These are phyloP conservation scores for Carassius auratus DNA, from an alignment of 2,113 vertebrate genomes.

Conservation along the genomic window DNA sequence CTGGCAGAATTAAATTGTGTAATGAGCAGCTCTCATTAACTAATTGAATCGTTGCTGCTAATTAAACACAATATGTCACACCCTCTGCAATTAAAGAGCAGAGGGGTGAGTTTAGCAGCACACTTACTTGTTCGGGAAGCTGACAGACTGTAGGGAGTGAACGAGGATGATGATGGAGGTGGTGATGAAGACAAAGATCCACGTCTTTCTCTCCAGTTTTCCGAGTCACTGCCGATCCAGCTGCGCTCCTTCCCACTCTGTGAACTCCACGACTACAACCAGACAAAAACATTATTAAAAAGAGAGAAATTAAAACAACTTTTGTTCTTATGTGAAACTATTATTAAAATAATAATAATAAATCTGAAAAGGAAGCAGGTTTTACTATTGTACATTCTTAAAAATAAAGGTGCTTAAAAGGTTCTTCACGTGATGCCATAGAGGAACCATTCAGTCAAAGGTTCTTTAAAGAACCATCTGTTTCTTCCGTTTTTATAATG, in stretches of 20 bases:
- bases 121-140: slow-evolving; percentile 61
- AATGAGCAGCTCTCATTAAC: not conserved
- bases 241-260: slow-evolving; percentile 63
- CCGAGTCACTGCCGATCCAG: slow-evolving; percentile 72
- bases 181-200: slow-evolving; percentile 67
- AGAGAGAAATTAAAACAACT: no score
- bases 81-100: not conserved
- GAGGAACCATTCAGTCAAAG: no score
- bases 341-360: not conserved
- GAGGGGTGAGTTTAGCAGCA: slow-evolving; percentile 6
- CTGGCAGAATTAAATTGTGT: not conserved
- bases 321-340: not conserved
- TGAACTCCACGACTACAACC: slow-evolving; percentile 62
- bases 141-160: slow-evolving; percentile 56
- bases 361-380: not conserved
- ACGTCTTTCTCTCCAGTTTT: slow-evolving; percentile 79
- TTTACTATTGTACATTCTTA: no score
- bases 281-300: not conserved
- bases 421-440: no score
- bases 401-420: no score
- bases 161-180: slow-evolving; percentile 60
- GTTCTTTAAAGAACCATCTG: no score
- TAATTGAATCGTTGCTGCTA: slow-evolving; percentile 20
- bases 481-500: no score
- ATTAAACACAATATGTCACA: slow-evolving; percentile 11